Conservation (phyloP, 2,888 invertebrate species). For the Plebejus melissa region DNA sequence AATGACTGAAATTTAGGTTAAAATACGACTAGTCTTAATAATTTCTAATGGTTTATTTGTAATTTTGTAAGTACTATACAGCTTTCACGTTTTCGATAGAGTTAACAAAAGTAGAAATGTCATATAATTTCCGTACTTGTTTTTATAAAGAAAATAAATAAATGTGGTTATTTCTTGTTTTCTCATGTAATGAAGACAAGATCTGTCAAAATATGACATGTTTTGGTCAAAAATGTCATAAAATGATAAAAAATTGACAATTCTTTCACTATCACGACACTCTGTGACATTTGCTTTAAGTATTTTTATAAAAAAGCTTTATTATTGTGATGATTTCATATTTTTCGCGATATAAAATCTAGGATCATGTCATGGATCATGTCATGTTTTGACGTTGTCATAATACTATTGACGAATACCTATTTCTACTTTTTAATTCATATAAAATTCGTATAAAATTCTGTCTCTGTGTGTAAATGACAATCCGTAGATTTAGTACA, state of each 20-base stretch:
- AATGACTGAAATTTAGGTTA: slow-evolving; percentile 65
- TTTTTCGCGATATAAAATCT: neutral
- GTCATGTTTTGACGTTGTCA: slow-evolving; percentile 11
- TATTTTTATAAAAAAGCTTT: neutral
- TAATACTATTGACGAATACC: neutral
- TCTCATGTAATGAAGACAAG: neutral
- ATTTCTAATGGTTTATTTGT: slow-evolving; percentile 38
- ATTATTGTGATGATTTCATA: neutral
- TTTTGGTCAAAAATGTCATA: neutral
- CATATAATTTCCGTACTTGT: neutral
- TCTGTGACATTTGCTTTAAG: slow-evolving; percentile 1
- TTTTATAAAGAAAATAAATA: neutral
- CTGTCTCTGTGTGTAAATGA: no score
- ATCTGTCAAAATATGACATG: slow-evolving; percentile 8
- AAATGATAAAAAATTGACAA: neutral
- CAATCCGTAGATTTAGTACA: no score
- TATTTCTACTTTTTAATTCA: neutral
- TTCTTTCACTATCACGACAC: neutral
- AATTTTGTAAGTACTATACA: slow-evolving; percentile 32
- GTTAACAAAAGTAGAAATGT: neutral
- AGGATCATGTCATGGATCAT: slow-evolving; percentile 3
- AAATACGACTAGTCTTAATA: slow-evolving; percentile 61
- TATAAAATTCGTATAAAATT: no score
- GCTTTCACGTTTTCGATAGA: neutral
- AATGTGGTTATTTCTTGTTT: neutral